These are phyloP conservation scores for Iphiclides podalirius DNA, from an alignment of 2,888 invertebrate species.

Conservation along the genomic window DNA sequence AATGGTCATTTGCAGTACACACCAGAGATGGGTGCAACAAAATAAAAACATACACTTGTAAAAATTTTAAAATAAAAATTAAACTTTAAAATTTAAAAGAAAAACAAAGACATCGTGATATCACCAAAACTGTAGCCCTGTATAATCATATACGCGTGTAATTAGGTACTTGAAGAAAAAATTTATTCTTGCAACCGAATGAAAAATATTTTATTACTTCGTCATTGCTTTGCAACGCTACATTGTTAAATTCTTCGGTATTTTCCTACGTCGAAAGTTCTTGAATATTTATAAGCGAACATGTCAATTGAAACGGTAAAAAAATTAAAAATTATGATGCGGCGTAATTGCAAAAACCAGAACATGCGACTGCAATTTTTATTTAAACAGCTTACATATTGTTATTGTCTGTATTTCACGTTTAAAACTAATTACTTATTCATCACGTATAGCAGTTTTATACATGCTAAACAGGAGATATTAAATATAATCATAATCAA, in stretches of 20 bases:
- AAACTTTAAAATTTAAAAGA: too few relatives aligned
- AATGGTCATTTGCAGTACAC: too few relatives aligned
- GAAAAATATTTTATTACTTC: not conserved
- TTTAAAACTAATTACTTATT: not conserved
- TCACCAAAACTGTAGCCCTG: too few relatives aligned
- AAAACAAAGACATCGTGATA: too few relatives aligned
- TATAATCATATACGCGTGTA: too few relatives aligned
- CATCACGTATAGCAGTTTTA: too few relatives aligned
- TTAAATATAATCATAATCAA: too few relatives aligned
- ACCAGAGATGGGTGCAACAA: too few relatives aligned
- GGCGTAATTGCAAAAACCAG: conserved; percentile 12
- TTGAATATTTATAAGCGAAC: conserved; percentile 13
- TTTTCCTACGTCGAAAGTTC: conserved; percentile 12
- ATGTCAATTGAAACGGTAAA: not conserved
- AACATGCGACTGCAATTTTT: conserved; percentile 4
- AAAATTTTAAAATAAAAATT: too few relatives aligned
- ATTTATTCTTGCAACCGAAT: not conserved
- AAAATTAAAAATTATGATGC: conserved; percentile 2
- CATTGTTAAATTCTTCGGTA: not conserved
- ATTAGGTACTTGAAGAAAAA: not conserved
- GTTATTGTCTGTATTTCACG: not conserved
- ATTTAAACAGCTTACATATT: conserved; percentile 15
- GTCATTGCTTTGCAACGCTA: conserved; percentile 1
- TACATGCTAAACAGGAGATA: too few relatives aligned
- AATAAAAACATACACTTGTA: too few relatives aligned